Evolutionary conservation across 1,140 invertebrate genomes (phyloP).

Genomic region (Heliconius nattereri): DNA sequence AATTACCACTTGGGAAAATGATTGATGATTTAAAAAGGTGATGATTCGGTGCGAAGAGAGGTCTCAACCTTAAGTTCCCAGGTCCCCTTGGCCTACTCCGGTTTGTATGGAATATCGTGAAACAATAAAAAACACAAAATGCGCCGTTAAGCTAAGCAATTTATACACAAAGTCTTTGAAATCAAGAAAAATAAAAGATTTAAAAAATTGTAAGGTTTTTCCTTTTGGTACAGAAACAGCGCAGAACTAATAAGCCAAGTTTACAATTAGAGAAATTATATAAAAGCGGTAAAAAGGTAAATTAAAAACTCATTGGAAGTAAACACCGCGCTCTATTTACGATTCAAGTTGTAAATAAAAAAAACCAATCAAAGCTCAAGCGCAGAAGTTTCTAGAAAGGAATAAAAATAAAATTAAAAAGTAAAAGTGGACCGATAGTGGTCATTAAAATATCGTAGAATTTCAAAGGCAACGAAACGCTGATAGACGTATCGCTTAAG

Average conservation of each 20-base stretch:
- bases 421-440: constrained; percentile 61
- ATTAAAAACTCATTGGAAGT: constrained; percentile 58
- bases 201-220: neutral
- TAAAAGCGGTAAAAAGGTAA: constrained; percentile 44
- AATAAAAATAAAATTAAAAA: constrained; percentile 47
- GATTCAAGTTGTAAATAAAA: constrained; percentile 60
- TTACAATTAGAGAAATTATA: constrained; percentile 30
- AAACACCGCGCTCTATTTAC: constrained; percentile 63
- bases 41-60: no score
- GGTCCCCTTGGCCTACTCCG: no score
- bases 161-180: no score
- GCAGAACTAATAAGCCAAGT: neutral
- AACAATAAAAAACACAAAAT: no score
- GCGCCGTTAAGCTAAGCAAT: no score
- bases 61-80: no score
- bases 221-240: neutral
- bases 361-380: constrained; percentile 56
- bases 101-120: no score
- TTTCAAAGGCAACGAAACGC: constrained; percentile 59
- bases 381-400: constrained; percentile 50
- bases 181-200: no score
- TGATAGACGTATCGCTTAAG: constrained; percentile 57
- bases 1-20: no score
- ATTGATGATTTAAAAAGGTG: no score
- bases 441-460: constrained; percentile 76